Base-by-base conservation (phyloP, 2,797 vertebrate genomes). In the Lemur catta region DNA sequence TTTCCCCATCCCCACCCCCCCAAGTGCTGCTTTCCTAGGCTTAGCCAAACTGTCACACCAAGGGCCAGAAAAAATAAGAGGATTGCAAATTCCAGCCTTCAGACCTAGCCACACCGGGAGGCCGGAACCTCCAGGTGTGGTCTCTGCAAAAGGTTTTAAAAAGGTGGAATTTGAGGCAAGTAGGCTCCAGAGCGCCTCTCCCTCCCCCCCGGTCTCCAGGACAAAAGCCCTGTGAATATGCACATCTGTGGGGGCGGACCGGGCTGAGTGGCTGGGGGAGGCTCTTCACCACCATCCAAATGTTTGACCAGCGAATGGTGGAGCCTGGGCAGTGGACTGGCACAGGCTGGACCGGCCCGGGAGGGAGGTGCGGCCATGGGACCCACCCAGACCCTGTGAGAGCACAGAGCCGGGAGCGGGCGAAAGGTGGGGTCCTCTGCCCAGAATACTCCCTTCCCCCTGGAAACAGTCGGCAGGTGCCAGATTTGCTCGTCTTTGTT, bases 221-320 rank as follows among this genome's bases (percentile, higher is more conserved):
- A 98, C 97, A 98, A 98, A 98, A 97, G 96, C 95, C 57, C 94
- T 72, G 78, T 96, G 95, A 97, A 94, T 89, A 97, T 97, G 97
- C 96, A 80, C 65, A 90, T 63, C 96, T 43, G 52, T 33, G 97
- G 96, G 96, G 96, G 94, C 35, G 41, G 43, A 76, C 24, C 6
- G 48, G 93, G 79, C 71, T 38, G 80, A 35, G 71, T 67, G 67
- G 85, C 20, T 7, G 78, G n/a, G 46, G 30, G 30, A 43, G 33
- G 38, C 55, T 46, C 59, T 26, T 3, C 55, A 38, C 69, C 55
- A 2, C 35, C 55, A 48, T 38, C 72, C 4, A 11, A 11, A 48
- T 14, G n/a, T n/a, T 38, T 52, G 59, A 80, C 65, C 67, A 52
- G 35, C 76, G 33, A 87, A 57, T 85, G 41, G 59, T 74, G 88